These are phyloP conservation scores for Apostichopus parvimensis DNA, from an alignment of 35 echinoderm and acorn worm species.

Conservation along the genomic window DNA sequence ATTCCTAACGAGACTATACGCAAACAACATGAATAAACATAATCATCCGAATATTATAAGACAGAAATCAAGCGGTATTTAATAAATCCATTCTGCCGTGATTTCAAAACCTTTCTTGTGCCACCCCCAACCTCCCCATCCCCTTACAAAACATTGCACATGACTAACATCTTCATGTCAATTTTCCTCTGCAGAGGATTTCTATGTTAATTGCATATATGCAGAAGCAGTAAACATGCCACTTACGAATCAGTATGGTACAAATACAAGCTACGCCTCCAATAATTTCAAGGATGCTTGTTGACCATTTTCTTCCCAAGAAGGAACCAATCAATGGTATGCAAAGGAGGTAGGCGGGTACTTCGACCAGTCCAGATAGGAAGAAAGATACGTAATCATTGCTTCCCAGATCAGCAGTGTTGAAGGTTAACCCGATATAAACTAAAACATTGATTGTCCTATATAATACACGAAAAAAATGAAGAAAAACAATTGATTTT, in stretches of 20 bases:
- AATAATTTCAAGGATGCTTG: slow-evolving; percentile 51
- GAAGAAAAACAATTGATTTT: background rate
- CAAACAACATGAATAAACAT: too few species aligned
- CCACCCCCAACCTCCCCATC: too few species aligned
- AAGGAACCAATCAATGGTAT: slow-evolving; percentile 70
- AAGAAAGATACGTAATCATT: slow-evolving; percentile 74
- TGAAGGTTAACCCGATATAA: slow-evolving; percentile 70
- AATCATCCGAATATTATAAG: too few species aligned
- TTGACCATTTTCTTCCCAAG: slow-evolving; percentile 59
- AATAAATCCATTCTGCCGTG: too few species aligned
- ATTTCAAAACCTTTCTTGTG: too few species aligned
- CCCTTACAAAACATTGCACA: too few species aligned
- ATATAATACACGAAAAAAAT: background rate
- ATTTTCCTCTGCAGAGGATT: too few species aligned
- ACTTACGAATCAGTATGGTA: slow-evolving; percentile 69
- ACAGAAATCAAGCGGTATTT: too few species aligned
- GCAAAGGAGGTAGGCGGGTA: slow-evolving; percentile 77
- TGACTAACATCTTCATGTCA: too few species aligned
- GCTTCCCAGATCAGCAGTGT: slow-evolving; percentile 57
- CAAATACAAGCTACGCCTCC: slow-evolving; percentile 78
- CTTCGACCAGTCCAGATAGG: slow-evolving; percentile 69
- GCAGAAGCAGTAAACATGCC: background rate
- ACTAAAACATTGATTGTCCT: slow-evolving; percentile 69
- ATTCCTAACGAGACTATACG: too few species aligned
- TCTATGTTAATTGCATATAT: too few species aligned